These are phyloP conservation scores for Eupeodes latifasciatus DNA, from an alignment of 2,888 invertebrate genomes.

Conservation along the genomic window DNA sequence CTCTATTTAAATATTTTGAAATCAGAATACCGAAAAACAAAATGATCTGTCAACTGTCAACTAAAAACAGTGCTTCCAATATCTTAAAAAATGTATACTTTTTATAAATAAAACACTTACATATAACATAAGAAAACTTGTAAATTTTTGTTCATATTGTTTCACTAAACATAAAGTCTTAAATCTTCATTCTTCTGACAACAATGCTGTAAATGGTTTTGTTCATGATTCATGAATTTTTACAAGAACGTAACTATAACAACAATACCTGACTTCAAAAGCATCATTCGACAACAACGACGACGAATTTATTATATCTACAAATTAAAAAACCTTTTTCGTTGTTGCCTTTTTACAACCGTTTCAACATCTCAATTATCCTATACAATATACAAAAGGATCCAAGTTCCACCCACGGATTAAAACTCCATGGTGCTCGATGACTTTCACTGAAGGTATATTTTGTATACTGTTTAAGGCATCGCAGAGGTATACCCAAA, in stretches of 20 bases:
- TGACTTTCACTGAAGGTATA: conserved; percentile 52
- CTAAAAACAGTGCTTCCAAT: too few species aligned
- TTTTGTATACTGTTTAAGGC: conserved; percentile 18
- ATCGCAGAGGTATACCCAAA: conserved; percentile 27
- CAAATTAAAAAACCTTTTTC: conserved; percentile 33
- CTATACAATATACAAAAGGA: conserved; percentile 37
- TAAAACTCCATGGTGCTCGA: neutral
- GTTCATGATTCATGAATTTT: neutral
- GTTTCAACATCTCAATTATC: conserved; percentile 47
- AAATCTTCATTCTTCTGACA: conserved; percentile 25
- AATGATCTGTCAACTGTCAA: too few species aligned
- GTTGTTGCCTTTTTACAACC: neutral
- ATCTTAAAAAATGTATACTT: too few species aligned
- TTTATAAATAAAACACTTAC: neutral
- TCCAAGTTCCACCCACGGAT: conserved; percentile 33
- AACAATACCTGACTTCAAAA: neutral
- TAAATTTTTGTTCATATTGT: neutral
- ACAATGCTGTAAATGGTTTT: neutral
- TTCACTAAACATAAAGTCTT: neutral
- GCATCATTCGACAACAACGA: neutral
- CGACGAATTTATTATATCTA: conserved; percentile 33
- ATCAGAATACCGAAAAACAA: too few species aligned
- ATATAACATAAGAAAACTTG: neutral
- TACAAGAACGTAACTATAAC: neutral
- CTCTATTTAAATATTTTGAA: too few species aligned